phyloP scores from a whole-genome alignment of 2,797 vertebrate species.

The Malurus splendens region DNA sequence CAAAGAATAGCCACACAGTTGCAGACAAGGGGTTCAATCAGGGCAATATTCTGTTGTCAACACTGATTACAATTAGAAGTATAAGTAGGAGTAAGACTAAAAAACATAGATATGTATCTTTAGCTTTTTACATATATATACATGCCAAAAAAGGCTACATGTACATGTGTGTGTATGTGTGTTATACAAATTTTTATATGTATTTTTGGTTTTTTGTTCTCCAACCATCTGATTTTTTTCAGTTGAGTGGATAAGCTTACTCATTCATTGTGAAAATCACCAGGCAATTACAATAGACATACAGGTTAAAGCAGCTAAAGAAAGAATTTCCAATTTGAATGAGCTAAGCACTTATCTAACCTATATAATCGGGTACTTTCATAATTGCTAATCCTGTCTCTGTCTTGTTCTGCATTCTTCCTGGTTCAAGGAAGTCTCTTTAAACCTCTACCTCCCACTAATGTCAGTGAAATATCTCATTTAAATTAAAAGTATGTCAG shows the following conservation, averaged over 20 bases:
- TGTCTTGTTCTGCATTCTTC: background rate
- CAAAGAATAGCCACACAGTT: background rate
- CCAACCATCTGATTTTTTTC: background rate
- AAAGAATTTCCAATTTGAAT: background rate
- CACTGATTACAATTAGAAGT: background rate
- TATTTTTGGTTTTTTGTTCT: background rate
- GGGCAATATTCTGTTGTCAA: background rate
- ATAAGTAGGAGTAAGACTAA: background rate
- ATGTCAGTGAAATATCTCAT: background rate
- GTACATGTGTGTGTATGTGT: background rate
- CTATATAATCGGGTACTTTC: background rate
- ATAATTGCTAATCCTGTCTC: background rate
- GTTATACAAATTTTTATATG: background rate
- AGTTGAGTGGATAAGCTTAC: background rate
- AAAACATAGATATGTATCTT: background rate
- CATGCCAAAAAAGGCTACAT: too few relatives aligned
- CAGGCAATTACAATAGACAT: background rate
- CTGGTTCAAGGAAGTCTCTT: background rate
- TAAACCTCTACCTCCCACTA: background rate
- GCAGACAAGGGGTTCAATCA: background rate
- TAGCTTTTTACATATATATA: too few relatives aligned
- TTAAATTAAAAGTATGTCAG: background rate
- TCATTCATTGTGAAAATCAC: background rate
- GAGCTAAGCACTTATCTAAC: background rate
- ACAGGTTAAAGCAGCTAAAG: background rate